Percentiles rank a stretch among this genome's conserved stretches.
Conservation (phyloP, 2,113 vertebrate genomes). For the Theristicus caerulescens region DNA sequence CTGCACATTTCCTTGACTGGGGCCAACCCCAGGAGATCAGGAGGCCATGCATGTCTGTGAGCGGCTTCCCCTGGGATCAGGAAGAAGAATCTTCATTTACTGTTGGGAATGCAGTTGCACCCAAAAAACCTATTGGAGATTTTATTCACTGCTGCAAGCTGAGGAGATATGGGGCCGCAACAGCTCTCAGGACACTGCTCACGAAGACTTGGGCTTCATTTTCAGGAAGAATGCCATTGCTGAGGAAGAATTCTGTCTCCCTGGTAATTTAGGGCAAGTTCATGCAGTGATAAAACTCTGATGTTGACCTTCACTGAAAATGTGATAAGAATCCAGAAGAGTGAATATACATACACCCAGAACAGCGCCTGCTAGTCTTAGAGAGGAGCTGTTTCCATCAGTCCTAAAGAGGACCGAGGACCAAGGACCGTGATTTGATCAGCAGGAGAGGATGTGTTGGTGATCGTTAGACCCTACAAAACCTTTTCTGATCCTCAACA, state of each 20-base stretch:
- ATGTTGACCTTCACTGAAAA: neutral
- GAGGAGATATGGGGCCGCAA: neutral
- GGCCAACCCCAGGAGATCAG: neutral
- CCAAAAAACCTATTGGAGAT: neutral
- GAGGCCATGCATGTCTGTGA: neutral
- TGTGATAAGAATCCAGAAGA: neutral
- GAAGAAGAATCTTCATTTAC: neutral
- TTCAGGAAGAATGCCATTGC: accelerated
- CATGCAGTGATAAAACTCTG: neutral
- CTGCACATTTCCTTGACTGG: neutral
- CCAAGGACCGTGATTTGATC: neutral
- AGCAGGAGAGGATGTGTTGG: neutral
- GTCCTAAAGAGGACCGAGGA: neutral
- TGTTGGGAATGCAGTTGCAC: neutral
- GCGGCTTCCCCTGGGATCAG: neutral
- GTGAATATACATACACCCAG: neutral
- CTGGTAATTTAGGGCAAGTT: neutral
- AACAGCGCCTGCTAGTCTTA: neutral
- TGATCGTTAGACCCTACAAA: neutral
- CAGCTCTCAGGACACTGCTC: neutral
- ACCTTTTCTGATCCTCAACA: neutral
- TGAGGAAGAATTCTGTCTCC: neutral
- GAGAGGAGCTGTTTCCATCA: neutral
- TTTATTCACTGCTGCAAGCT: neutral
- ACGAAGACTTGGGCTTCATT: neutral